phyloP scores from a whole-genome alignment of 2,797 vertebrate species.

The Pseudomugil gertrudae region DNA sequence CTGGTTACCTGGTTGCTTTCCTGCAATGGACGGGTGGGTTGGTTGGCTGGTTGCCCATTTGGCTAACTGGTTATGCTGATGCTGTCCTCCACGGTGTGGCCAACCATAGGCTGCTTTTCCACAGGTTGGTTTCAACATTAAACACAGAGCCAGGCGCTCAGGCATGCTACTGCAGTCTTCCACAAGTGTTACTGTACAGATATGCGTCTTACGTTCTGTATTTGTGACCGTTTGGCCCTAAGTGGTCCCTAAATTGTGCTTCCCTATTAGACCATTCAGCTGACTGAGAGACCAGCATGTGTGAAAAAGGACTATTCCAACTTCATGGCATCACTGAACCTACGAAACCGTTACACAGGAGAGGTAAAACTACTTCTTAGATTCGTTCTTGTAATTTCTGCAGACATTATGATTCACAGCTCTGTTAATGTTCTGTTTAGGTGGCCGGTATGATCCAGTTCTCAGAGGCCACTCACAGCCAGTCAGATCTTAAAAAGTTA shows the following conservation, averaged over 20 bases:
- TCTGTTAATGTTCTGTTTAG: conserved; percentile 67
- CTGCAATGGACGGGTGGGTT: conserved; percentile 78
- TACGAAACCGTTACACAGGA: conserved; percentile 96
- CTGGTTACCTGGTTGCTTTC: conserved; percentile 73
- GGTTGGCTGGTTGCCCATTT: conserved; percentile 75
- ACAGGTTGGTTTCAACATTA: conserved; percentile 83
- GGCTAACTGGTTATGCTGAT: conserved; percentile 78
- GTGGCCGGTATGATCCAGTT: conserved; percentile 97
- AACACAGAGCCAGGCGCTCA: conserved; percentile 50
- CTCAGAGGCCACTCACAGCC: conserved; percentile 85
- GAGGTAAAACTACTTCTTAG: conserved; percentile 81
- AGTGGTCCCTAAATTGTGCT: conserved; percentile 29
- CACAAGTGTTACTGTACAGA: conserved; percentile 30
- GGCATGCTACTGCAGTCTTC: conserved; percentile 32
- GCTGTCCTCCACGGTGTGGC: conserved; percentile 69
- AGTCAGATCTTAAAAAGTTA: conserved; percentile 90
- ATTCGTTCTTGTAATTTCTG: not conserved
- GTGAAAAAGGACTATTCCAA: conserved; percentile 99
- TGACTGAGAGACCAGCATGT: conserved; percentile 93
- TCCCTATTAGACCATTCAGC: conserved; percentile 85
- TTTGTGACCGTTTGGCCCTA: not conserved
- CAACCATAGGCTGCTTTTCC: conserved; percentile 82
- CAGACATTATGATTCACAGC: not conserved
- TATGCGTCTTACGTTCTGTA: not conserved
- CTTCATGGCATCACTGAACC: conserved; percentile 97